phyloP scores from a whole-genome alignment of 2,797 vertebrate genomes.

The Gymnocypris eckloni region DNA sequence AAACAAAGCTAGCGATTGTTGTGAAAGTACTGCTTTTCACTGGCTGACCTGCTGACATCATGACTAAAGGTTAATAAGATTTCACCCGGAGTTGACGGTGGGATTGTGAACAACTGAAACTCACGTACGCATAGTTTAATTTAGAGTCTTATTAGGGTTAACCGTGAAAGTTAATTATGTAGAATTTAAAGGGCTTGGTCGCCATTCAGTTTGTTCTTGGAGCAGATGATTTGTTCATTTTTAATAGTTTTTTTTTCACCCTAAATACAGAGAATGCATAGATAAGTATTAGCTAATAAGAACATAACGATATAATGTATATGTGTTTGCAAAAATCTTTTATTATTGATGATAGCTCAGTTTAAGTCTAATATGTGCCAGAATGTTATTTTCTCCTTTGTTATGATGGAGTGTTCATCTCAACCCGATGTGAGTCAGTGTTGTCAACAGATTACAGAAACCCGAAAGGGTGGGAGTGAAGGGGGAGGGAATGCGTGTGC shows the following conservation, averaged over 20 bases:
- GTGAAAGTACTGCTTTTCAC: background rate
- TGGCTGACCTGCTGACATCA: conserved; percentile 36
- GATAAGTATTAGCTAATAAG: background rate
- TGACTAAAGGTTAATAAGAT: conserved; percentile 34
- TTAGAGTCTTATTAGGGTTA: conserved; percentile 24
- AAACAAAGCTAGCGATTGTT: background rate
- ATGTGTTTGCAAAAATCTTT: conserved; percentile 8
- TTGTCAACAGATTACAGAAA: conserved; percentile 50
- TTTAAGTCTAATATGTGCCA: conserved; percentile 19
- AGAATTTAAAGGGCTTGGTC: background rate
- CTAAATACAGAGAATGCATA: conserved; percentile 9
- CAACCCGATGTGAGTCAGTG: conserved; percentile 33
- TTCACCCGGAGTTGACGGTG: conserved; percentile 5
- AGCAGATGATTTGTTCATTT: background rate
- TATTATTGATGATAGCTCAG: background rate
- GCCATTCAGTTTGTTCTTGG: background rate
- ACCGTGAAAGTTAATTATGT: background rate
- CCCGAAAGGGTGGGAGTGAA: background rate
- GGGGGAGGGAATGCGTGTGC: background rate
- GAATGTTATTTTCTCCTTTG: conserved; percentile 38
- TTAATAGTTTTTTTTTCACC: background rate
- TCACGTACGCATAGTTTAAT: background rate
- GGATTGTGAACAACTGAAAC: conserved; percentile 2
- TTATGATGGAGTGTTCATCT: conserved; percentile 39
- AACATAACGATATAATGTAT: conserved; percentile 7